phyloP scores from a whole-genome alignment of 2,113 vertebrate genomes.

The Propithecus coquereli region DNA sequence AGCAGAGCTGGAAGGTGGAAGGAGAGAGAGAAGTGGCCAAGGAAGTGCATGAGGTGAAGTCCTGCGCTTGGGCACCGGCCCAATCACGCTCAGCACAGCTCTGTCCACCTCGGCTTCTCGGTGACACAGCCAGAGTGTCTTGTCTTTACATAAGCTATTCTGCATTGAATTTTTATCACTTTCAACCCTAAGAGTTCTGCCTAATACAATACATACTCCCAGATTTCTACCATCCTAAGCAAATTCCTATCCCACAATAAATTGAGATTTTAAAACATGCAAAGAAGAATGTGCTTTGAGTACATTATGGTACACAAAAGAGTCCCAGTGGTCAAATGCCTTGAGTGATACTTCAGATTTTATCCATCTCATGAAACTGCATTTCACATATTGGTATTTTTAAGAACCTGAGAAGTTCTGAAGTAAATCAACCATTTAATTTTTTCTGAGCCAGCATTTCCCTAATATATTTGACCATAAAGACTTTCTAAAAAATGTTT shows the following conservation, averaged over 20 bases:
- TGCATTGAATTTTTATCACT: neutral
- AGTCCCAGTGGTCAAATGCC: neutral
- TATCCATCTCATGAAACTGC: neutral
- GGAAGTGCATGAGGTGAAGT: accelerated
- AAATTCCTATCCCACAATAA: neutral
- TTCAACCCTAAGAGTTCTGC: neutral
- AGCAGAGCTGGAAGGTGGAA: neutral
- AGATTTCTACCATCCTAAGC: neutral
- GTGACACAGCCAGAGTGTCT: neutral
- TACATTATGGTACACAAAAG: neutral
- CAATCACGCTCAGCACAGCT: neutral
- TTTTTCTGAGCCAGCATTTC: neutral
- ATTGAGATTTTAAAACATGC: neutral
- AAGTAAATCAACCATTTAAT: neutral
- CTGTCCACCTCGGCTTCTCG: neutral
- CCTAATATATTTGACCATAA: neutral
- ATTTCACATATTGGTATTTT: neutral
- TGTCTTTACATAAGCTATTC: neutral
- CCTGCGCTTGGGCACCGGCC: neutral
- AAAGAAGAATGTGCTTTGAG: neutral
- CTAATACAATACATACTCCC: neutral
- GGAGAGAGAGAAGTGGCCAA: neutral
- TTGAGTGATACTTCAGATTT: neutral
- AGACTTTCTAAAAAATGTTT: neutral
- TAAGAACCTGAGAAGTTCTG: neutral